Evolutionary conservation across 2,113 vertebrate species (phyloP).

Genomic region (Cyanistes caeruleus): DNA sequence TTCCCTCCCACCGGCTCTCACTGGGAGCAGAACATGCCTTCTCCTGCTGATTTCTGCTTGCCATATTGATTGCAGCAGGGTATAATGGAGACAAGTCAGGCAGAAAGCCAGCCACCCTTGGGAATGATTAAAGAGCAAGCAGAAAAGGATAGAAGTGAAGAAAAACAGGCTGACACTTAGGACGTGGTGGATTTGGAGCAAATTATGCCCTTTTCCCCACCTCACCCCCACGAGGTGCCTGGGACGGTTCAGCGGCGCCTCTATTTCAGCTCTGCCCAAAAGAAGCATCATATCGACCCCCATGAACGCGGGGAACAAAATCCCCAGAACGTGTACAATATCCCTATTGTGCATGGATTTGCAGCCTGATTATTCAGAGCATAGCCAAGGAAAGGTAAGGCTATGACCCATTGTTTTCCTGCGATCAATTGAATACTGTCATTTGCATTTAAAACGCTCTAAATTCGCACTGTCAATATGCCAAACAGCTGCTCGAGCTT

Average conservation of each 20-base stretch:
- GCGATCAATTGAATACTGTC: constrained; percentile 76
- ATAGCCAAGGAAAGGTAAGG: constrained; percentile 55
- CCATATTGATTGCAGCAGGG: constrained; percentile 65
- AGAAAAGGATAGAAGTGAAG: constrained; percentile 32
- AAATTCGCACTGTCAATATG: constrained; percentile 75
- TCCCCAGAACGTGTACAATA: constrained; percentile 43
- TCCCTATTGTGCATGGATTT: constrained; percentile 58
- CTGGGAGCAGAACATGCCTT: constrained; percentile 48
- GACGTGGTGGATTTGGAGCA: constrained; percentile 9
- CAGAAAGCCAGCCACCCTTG: constrained; percentile 63
- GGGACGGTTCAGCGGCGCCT: not conserved
- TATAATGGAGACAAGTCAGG: constrained; percentile 64
- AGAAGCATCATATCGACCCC: not conserved
- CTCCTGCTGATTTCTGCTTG: constrained; percentile 61
- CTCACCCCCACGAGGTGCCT: not conserved
- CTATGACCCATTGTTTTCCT: constrained; percentile 54
- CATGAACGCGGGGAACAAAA: not conserved
- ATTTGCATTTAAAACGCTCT: constrained; percentile 77
- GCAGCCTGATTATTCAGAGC: constrained; percentile 58
- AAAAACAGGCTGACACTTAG: constrained; percentile 39
- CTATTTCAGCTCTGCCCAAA: not conserved
- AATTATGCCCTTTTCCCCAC: constrained; percentile 8
- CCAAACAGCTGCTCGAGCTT: constrained; percentile 82
- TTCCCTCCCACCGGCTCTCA: constrained; percentile 34
- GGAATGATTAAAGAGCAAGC: constrained; percentile 59